Evolutionary conservation across 2,888 invertebrate species (phyloP), one percentile per base, ranked within the genome.

Genomic region (Parascotia fuliginaria): DNA sequence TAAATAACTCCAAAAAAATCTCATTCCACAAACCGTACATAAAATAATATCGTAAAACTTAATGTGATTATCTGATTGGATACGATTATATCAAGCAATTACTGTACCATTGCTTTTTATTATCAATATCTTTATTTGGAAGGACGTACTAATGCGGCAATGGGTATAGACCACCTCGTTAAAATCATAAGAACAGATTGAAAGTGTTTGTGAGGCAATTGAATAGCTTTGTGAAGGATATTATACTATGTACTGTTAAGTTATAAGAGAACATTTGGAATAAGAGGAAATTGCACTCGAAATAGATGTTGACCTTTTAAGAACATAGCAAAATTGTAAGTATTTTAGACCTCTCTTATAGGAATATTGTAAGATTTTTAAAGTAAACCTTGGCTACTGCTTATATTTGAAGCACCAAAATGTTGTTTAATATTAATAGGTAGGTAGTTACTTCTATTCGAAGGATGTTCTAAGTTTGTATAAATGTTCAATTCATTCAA

Each of bases 41-140:
- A 62, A 57, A 63, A 66, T 58, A 64, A 64, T 61, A 56, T 53
- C 61, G 56, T 64, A 64, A 67, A 67, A 67, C 39, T 46, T 53
- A 58, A 67, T 55, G 57, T 48, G 51, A 64, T 67, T 57, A 67
- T 61, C 59, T 64, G 62, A 67, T 66, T 65, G 61, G 56, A 57
- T 52, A 31, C 53, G 61, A 65, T 67, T 57, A 67, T 59, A 59
- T 57, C 50, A 44, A 14, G 43, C 62, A 58, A 62, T 67, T 59
- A 65, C 53, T 46, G 45, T 57, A 60, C 42, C 59, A 67, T 67
- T 57, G 51, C 56, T 65, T 67, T 67, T 67, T 67, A 67, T 65
- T 58, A 41, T 24, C 54, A 45, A 57, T 62, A 55, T 53, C 61
- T 67, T 65, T 67, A 67, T 67, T 62, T 62, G 55, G 42, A 54